Conservation (phyloP, 2,113 vertebrate genomes). For the Vidua macroura region DNA sequence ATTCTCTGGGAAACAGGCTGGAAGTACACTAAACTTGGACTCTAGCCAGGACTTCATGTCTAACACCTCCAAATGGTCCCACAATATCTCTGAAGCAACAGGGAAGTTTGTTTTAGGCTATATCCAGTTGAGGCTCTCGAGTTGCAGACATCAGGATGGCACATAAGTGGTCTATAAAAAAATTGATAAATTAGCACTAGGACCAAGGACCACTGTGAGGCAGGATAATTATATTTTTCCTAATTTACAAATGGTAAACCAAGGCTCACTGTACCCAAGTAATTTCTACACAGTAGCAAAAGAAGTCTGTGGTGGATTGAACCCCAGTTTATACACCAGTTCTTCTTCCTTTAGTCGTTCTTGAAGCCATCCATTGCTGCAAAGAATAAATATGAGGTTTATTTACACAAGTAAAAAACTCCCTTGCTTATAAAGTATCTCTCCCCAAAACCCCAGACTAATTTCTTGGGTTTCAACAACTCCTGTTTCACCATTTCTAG, state of each 20-base stretch:
- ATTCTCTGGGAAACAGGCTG: neutral
- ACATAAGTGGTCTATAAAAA: neutral
- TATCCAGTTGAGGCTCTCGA: neutral
- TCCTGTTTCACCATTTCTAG: neutral
- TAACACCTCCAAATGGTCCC: neutral
- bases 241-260: neutral
- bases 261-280: neutral
- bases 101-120: neutral
- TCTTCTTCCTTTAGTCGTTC: neutral
- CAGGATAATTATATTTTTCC: neutral
- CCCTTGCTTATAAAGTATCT: neutral
- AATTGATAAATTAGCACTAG: neutral
- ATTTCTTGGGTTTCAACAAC: neutral
- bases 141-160: neutral
- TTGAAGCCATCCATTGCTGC: neutral
- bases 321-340: neutral
- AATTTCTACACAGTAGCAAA: neutral
- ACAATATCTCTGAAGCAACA: neutral
- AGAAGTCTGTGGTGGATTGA: neutral
- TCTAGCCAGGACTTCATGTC: neutral
- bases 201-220: neutral
- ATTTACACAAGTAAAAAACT: neutral
- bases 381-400: neutral
- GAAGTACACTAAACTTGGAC: neutral
- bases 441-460: neutral